Evolutionary conservation across 2,888 invertebrate species (phyloP).

Genomic region (Ophion ellenae): DNA sequence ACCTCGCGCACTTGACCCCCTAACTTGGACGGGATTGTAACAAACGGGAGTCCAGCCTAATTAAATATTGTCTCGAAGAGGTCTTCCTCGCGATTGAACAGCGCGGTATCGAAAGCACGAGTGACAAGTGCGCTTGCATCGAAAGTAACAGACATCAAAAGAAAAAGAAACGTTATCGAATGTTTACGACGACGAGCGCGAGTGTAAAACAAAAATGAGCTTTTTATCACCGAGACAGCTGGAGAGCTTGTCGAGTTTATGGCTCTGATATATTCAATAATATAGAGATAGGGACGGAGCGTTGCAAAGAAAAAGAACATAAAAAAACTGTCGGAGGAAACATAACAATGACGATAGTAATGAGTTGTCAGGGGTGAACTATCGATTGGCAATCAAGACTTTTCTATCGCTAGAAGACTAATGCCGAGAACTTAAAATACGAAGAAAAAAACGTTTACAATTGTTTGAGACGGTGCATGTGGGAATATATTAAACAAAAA

Average conservation of each 20-base stretch:
- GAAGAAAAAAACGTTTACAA: background rate
- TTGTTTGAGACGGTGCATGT: background rate
- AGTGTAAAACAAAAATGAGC: conserved; percentile 21
- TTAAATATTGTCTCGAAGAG: conserved; percentile 49
- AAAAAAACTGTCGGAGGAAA: background rate
- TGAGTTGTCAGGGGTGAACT: background rate
- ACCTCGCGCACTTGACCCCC: conserved; percentile 28
- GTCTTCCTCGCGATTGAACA: conserved; percentile 37
- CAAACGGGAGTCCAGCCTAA: conserved; percentile 37
- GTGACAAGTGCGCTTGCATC: conserved; percentile 23
- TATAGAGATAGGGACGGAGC: conserved; percentile 1
- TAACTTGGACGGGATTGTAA: conserved; percentile 30
- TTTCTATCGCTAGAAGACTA: background rate
- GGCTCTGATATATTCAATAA: conserved; percentile 22
- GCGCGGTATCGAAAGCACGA: conserved; percentile 29
- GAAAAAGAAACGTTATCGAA: background rate
- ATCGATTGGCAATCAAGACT: background rate
- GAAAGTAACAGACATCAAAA: background rate
- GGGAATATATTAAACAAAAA: background rate
- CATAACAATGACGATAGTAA: background rate
- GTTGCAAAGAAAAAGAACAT: background rate
- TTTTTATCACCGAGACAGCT: conserved; percentile 48
- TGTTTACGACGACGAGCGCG: conserved; percentile 17
- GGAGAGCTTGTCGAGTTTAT: conserved; percentile 34
- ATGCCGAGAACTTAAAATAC: background rate